Evolutionary conservation across 2,888 invertebrate species (phyloP).

Genomic region (Tinea trinotella): DNA sequence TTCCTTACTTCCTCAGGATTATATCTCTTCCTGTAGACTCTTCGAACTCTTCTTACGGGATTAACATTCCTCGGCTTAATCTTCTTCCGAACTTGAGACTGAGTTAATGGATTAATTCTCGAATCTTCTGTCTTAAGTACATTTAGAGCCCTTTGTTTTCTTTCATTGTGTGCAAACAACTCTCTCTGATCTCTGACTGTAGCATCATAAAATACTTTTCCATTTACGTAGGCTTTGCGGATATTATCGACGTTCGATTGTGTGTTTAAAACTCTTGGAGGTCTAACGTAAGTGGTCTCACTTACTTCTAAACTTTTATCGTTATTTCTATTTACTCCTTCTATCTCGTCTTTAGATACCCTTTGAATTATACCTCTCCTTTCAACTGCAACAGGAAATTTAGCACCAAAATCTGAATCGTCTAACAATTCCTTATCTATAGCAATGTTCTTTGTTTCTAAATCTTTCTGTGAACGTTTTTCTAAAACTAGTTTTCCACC

Average conservation of each 20-base stretch:
- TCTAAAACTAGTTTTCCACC: slow-evolving; percentile 52
- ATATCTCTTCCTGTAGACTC: slow-evolving; percentile 60
- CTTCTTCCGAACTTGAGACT: slow-evolving; percentile 39
- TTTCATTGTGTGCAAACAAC: slow-evolving; percentile 29
- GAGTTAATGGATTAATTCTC: slow-evolving; percentile 30
- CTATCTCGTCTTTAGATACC: slow-evolving; percentile 58
- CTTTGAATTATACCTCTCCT: slow-evolving; percentile 52
- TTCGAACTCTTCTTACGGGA: slow-evolving; percentile 55
- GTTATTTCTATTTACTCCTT: slow-evolving; percentile 38
- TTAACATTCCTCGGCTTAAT: slow-evolving; percentile 47
- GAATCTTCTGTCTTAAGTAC: slow-evolving; percentile 33
- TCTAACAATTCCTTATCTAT: slow-evolving; percentile 46
- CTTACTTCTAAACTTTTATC: slow-evolving; percentile 62
- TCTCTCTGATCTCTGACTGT: slow-evolving; percentile 55
- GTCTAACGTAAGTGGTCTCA: slow-evolving; percentile 56
- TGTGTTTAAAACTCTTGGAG: slow-evolving; percentile 53
- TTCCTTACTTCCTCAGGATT: slow-evolving; percentile 67
- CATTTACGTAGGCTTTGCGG: slow-evolving; percentile 57
- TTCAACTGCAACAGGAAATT: slow-evolving; percentile 43
- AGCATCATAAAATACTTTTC: slow-evolving; percentile 64
- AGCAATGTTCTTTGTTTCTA: slow-evolving; percentile 50
- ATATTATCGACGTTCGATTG: slow-evolving; percentile 46
- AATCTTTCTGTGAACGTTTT: slow-evolving; percentile 54
- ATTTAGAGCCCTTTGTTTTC: slow-evolving; percentile 11
- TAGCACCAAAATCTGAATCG: slow-evolving; percentile 52